Base-by-base conservation (phyloP, 2,113 vertebrate genomes). In the Lampris incognitus region DNA sequence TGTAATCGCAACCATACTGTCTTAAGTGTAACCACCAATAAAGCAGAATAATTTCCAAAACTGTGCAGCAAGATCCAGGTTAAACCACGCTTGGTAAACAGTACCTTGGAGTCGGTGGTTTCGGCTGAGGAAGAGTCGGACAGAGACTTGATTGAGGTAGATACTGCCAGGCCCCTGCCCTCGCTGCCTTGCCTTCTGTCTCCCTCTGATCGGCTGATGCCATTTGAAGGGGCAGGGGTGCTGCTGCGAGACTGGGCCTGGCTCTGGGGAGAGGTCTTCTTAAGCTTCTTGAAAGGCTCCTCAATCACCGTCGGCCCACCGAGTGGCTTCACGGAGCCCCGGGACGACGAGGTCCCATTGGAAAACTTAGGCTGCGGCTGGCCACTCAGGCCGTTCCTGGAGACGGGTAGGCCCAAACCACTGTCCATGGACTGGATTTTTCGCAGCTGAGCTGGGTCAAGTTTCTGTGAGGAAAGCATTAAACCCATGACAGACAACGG, bases 131-230 rank as follows among this genome's bases (percentile, higher is more conserved):
- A 85, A 6, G 88, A 90, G 69, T 92, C 88, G 0, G 89, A 92
- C 77, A 88, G 90, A 76, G 93, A 93, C 87, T 93, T 95, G 51
- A 92, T 88, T 85, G 94, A 96, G 94, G 96, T 94, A 93, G 95
- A 94, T 68, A 86, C 72, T 51, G 85, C 69, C 9, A 92, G 52
- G 52, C 88, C 91, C 74, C 90, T 89, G 82, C 79, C 78, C 57
- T 94, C 93, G 57, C 89, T 91, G 56, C 91, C 87, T 70, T 81
- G 85, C 63, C 87, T 94, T 70, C 81, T 92, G 5, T 84, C 84
- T 49, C 80, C 74, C 59, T 95, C 93, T 0, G 81, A 36, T 0
- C 76, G 87, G 60, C 81, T 42, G 38, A 92, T 4, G 39, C 89
- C 42, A 0, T 92, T 79, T 42, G 79, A 78, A 4, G 91, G 87